Evolutionary conservation across 2,888 invertebrate species (phyloP).

Genomic region (Lithodes maja): DNA sequence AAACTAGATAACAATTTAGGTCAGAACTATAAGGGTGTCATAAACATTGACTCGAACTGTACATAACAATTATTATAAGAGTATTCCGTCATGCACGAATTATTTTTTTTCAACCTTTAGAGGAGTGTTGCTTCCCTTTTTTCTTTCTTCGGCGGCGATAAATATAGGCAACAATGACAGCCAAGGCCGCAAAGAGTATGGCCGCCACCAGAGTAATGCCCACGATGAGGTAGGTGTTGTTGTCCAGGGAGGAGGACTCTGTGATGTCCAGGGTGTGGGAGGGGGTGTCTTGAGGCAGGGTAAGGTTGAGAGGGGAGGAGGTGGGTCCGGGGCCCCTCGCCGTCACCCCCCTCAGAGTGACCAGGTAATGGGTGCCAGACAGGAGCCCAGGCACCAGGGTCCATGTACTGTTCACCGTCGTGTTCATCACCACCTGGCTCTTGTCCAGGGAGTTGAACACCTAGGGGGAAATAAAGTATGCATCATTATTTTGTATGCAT

Average conservation of each 20-base stretch:
- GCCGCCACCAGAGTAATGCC: conserved; percentile 68
- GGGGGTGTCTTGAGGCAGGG: conserved; percentile 34
- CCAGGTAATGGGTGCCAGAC: conserved; percentile 53
- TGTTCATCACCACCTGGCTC: conserved; percentile 44
- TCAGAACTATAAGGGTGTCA: too few species aligned
- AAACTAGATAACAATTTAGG: too few species aligned
- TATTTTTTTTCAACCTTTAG: conserved; percentile 43
- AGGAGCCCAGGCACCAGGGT: conserved; percentile 51
- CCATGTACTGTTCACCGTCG: conserved; percentile 63
- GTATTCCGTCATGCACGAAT: too few species aligned
- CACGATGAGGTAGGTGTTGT: conserved; percentile 68
- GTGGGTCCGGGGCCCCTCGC: conserved; percentile 61
- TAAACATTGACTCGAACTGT: too few species aligned
- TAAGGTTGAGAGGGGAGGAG: conserved; percentile 57
- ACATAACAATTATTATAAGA: too few species aligned
- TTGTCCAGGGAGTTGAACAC: conserved; percentile 40
- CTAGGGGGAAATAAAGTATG: conserved; percentile 11
- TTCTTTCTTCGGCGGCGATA: conserved; percentile 56
- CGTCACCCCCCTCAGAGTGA: conserved; percentile 64
- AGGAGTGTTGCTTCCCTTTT: conserved; percentile 66
- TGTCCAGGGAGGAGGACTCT: conserved; percentile 58
- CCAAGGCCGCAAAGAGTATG: conserved; percentile 72
- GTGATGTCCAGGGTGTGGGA: conserved; percentile 43
- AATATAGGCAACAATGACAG: conserved; percentile 65
- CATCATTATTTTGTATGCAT: background rate